Evolutionary conservation across 1,140 invertebrate genomes (phyloP), one percentile per base, ranked within the genome.

Genomic region (Drosophila rhopaloa): DNA sequence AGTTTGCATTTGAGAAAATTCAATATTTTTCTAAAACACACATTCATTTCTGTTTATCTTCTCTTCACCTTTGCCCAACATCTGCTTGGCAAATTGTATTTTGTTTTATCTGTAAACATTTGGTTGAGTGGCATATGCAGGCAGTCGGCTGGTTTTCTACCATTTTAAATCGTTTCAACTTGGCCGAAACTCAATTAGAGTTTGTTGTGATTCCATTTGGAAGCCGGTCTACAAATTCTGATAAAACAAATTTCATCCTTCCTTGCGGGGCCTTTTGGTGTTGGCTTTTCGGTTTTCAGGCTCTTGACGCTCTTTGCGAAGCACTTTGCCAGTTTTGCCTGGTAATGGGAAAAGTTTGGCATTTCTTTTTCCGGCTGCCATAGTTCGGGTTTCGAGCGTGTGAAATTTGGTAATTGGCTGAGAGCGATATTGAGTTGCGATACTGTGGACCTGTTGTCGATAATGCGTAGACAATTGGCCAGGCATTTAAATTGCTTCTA

Each of bases 161-260:
- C 67, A 75, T 88, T 79, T 79, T 60, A 79, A 88, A 61, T 46
- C 60, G 58, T 81, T 81, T 59, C 51, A 78, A 78, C 74, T 56
- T 41, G 51, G 35, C 53, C 66, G 8, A 66, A 86, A 88, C 83
- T 83, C 83, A 86, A 86, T 86, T 86, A 88, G 79, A 82, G 71
- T 79, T 81, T 86, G 82, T 86, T 86, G 66, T 88, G 74, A 88
- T 86, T 83, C 74, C 77, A 86, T 79, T 88, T 82, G 51, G 16
- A 41, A 68, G 56, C 41, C 43, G 41, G 55, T 43, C 27, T 57
- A 58, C 68, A 70, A 73, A 76, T 79, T 72, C 75, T 44, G 59
- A 65, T 55, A 72, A 46, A 73, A 37, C 66, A 37, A 58, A 58
- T 71, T 71, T 71, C 13, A 32, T 48, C 37, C 63, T 74, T 56